Conservation (phyloP, 2,113 vertebrate species). For the Heliornis fulica region DNA sequence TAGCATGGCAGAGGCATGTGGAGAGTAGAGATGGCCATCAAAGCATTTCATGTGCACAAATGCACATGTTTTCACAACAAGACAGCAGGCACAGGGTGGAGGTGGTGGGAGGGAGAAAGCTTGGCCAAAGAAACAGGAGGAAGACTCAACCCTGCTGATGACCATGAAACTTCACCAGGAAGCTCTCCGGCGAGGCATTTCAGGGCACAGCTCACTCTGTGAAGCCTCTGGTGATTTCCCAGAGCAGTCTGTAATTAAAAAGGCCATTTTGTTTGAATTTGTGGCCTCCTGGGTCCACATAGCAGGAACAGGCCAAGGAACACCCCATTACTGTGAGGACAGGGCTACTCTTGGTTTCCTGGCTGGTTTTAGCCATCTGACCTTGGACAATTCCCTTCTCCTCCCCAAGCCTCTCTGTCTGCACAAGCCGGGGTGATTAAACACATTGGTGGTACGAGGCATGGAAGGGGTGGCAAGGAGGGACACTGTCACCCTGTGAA, state of each 20-base stretch:
- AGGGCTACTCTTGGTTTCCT: background rate
- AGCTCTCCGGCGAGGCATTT: background rate
- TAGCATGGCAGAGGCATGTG: background rate
- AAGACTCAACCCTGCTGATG: background rate
- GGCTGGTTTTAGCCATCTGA: background rate
- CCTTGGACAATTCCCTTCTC: background rate
- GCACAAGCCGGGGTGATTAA: background rate
- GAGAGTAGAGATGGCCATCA: background rate
- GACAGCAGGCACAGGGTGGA: background rate
- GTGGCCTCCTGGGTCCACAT: background rate
- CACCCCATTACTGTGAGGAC: background rate
- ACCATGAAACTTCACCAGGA: background rate
- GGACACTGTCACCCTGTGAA: fast-evolving
- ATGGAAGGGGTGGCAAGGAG: background rate
- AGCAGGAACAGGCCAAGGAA: background rate
- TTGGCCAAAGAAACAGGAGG: background rate
- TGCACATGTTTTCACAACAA: background rate
- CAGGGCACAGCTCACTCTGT: background rate
- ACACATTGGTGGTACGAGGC: fast-evolving
- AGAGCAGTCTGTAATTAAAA: background rate
- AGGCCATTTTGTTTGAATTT: background rate
- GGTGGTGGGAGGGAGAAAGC: background rate
- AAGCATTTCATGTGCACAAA: background rate
- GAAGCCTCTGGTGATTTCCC: background rate
- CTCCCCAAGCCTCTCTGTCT: background rate